Evolutionary conservation across 2,113 vertebrate species (phyloP), one percentile per base, ranked within the genome.

Genomic region (Phyllopteryx taeniolatus): DNA sequence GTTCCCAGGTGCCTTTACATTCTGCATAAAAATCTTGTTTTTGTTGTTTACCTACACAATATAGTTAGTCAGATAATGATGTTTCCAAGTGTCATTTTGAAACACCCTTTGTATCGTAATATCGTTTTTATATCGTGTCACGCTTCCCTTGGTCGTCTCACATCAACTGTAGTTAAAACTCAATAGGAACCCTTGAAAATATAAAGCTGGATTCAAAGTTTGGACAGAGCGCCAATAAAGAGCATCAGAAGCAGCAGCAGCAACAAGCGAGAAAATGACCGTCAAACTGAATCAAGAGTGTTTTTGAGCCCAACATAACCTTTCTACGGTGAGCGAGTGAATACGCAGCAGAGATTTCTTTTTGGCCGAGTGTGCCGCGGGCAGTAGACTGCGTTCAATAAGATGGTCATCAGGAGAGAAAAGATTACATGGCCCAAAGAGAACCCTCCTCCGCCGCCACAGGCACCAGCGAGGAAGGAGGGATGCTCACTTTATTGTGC

Each of bases 401-500:
- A 79, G 78, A 79, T 81, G 71, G 78, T 84, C 85, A 73, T 70
- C 71, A 68, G 78, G 33, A 56, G 70, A 75, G 70, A 70, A 75
- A 80, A 74, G 81, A 77, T 72, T 42, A 77, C 84, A 82, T 60
- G 65, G 78, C 69, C 76, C 81, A 73, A 77, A 88, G 83, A 86
- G 46, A 68, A 39, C 4, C n/a, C 54, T 1, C 5, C 11, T 1
- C 5, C 22, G 5, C 9, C 22, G 56, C 56, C 56, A 31, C 27
- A 12, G 27, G 56, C 56, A 59, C 56, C 22, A 1, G 31, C 31
- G 14, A 17, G 31, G 71, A 73, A 14, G 79, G 73, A 63, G 76
- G 69, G 83, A 82, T 79, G 82, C 78, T 86, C 79, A 79, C 88
- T 91, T 91, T 86, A 88, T 88, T 89, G 87, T 86, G 82, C 81